These are phyloP conservation scores for Aphaenogaster rudis DNA, from an alignment of 1,140 invertebrate genomes.

Conservation along the genomic window DNA sequence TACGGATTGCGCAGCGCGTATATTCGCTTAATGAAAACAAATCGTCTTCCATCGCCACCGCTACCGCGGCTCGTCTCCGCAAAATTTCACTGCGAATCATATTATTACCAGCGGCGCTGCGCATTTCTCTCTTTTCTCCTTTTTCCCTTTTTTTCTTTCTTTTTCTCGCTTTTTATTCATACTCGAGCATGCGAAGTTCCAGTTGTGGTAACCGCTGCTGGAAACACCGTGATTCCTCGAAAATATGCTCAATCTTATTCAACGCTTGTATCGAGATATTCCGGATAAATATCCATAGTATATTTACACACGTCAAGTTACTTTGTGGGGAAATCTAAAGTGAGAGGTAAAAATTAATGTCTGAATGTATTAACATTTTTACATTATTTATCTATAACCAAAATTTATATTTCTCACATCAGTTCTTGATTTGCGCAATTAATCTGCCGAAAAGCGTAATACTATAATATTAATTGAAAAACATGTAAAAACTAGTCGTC, in stretches of 20 bases:
- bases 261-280: background rate
- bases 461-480: background rate
- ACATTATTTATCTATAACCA: background rate
- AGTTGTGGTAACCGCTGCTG: background rate
- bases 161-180: background rate
- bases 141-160: background rate
- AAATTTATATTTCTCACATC: background rate
- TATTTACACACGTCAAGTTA: background rate
- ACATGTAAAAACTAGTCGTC: background rate
- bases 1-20: slow-evolving; percentile 62
- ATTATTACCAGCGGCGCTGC: slow-evolving; percentile 34
- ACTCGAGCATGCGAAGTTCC: background rate
- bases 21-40: slow-evolving; percentile 63
- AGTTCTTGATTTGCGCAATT: background rate
- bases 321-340: background rate
- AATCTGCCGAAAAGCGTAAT: background rate
- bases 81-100: slow-evolving; percentile 39
- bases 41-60: slow-evolving; percentile 33
- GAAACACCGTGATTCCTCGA: slow-evolving; percentile 15
- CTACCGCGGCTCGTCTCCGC: background rate
- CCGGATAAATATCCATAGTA: background rate
- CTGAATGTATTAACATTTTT: background rate
- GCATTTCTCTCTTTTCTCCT: background rate
- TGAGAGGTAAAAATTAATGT: background rate
- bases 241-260: background rate